A percentile compares a stretch with the other conserved stretches of the same genome.
Evolutionary conservation across 2,888 invertebrate genomes (phyloP).

Genomic region (Amorpha juglandis): DNA sequence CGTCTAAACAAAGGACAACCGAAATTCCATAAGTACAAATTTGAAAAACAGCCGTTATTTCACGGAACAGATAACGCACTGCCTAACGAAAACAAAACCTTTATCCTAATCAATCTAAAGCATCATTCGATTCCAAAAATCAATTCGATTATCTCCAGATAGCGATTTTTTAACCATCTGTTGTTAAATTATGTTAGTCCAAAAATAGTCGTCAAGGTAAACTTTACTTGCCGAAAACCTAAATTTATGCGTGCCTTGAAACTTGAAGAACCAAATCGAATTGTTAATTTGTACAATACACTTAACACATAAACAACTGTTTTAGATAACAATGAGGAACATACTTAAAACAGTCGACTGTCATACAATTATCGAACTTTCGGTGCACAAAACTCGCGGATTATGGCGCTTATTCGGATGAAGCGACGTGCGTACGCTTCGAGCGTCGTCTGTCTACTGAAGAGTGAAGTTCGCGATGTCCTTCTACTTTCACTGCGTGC

Average conservation of each 20-base stretch:
- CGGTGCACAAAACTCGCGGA: conserved; percentile 34
- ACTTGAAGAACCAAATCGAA: conserved; percentile 40
- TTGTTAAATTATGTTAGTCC: conserved; percentile 23
- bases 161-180: conserved; percentile 16
- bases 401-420: conserved; percentile 17
- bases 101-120: conserved; percentile 18
- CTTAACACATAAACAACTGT: conserved; percentile 14
- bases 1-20: background rate
- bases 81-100: background rate
- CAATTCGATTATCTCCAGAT: conserved; percentile 9
- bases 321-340: conserved; percentile 55
- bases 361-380: conserved; percentile 48
- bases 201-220: conserved; percentile 32
- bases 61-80: conserved; percentile 9
- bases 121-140: conserved; percentile 8
- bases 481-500: conserved; percentile 78
- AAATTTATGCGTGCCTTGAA: conserved; percentile 39
- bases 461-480: conserved; percentile 52
- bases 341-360: conserved; percentile 71
- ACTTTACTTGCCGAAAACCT: conserved; percentile 34
- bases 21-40: background rate
- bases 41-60: background rate
- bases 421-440: conserved; percentile 41
- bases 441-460: conserved; percentile 62
- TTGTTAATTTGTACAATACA: conserved; percentile 40